These are phyloP conservation scores for Mythimna albipuncta DNA, from an alignment of 2,888 invertebrate species.

Conservation along the genomic window DNA sequence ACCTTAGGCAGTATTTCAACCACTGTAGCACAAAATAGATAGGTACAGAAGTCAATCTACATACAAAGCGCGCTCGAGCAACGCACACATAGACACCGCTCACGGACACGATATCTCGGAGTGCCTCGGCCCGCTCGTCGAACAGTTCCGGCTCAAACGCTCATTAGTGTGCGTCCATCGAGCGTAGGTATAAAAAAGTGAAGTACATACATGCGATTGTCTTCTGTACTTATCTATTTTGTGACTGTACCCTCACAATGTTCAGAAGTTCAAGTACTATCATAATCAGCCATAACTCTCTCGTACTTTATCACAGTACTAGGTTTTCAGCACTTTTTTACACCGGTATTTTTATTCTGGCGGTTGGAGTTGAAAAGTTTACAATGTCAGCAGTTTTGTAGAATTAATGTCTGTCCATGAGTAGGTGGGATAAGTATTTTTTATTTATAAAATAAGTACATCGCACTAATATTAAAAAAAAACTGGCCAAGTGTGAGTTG, in stretches of 20 bases:
- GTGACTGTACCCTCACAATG: slow-evolving; percentile 16
- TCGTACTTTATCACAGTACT: slow-evolving; percentile 52
- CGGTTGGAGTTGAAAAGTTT: slow-evolving; percentile 40
- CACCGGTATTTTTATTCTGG: slow-evolving; percentile 41
- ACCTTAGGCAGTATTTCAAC: slow-evolving; percentile 42
- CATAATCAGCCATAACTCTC: slow-evolving; percentile 51
- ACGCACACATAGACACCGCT: too few species aligned
- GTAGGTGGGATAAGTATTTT: neutral
- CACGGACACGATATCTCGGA: too few species aligned
- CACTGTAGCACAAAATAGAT: slow-evolving; percentile 8
- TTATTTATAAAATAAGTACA: neutral
- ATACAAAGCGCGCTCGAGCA: too few species aligned
- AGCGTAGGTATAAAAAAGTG: too few species aligned
- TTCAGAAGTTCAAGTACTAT: slow-evolving; percentile 22
- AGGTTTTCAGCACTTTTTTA: slow-evolving; percentile 51
- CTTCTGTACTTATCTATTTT: too few species aligned
- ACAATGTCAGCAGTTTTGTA: slow-evolving; percentile 38
- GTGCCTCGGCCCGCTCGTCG: too few species aligned
- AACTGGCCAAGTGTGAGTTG: too few species aligned
- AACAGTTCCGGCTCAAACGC: too few species aligned
- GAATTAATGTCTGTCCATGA: slow-evolving; percentile 10
- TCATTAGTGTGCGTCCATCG: too few species aligned
- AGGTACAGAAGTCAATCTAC: too few species aligned
- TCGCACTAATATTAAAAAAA: too few species aligned
- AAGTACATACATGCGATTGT: too few species aligned